A percentile compares a stretch with the other conserved stretches of the same genome.
Conservation (phyloP, 2,888 invertebrate genomes). For the Acanthoscelides obtectus region DNA sequence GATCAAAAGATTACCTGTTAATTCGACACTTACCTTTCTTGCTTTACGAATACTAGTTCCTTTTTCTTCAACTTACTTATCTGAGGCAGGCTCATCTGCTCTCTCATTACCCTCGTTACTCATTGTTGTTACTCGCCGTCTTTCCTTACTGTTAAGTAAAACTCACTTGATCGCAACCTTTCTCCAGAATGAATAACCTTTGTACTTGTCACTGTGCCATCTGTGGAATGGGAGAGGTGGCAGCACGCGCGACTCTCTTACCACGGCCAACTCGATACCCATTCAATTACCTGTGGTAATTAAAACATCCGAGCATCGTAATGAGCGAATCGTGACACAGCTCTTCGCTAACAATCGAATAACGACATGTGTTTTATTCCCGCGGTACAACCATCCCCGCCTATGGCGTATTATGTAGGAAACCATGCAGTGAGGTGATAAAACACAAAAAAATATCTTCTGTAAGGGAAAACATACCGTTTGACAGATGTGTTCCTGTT, state of each 20-base stretch:
- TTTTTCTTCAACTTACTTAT: too few species aligned
- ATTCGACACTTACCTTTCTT: too few species aligned
- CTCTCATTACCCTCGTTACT: too few species aligned
- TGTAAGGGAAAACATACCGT: not conserved
- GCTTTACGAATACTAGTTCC: too few species aligned
- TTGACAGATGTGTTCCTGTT: not conserved
- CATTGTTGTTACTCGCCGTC: too few species aligned
- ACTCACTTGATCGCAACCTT: too few species aligned
- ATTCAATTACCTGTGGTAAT: slow-evolving; percentile 40
- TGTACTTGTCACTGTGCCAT: slow-evolving; percentile 12
- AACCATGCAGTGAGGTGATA: not conserved
- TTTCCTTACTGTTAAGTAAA: too few species aligned
- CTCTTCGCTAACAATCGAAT: slow-evolving; percentile 33
- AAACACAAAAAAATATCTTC: not conserved
- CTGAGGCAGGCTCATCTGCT: too few species aligned
- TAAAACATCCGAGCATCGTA: slow-evolving; percentile 40
- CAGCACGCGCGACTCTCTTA: slow-evolving; percentile 29
- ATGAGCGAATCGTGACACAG: slow-evolving; percentile 42
- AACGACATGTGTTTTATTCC: slow-evolving; percentile 16
- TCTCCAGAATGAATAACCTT: not conserved
- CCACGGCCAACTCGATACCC: slow-evolving; percentile 21
- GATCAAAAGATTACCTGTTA: too few species aligned
- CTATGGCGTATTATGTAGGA: not conserved
- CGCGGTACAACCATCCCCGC: not conserved
- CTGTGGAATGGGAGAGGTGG: slow-evolving; percentile 14